A percentile compares a stretch with the other conserved stretches of the same genome.
phyloP scores from a whole-genome alignment of 2,113 vertebrate species.

The mouse (Mus musculus) region DNA sequence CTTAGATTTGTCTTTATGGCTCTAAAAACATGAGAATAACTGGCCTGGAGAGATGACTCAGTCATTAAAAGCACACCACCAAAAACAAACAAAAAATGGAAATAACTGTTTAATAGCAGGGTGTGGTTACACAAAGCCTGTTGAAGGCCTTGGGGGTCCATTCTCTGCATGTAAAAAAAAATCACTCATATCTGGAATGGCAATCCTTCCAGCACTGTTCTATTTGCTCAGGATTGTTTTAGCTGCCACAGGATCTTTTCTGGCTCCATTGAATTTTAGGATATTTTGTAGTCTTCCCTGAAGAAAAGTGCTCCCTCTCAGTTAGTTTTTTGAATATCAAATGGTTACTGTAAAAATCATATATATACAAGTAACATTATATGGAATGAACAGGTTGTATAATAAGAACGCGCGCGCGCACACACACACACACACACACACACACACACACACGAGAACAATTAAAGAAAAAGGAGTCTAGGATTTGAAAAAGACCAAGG shows the following conservation, averaged over 20 bases:
- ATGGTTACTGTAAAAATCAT: background rate
- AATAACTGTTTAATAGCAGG: background rate
- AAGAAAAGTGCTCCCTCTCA: background rate
- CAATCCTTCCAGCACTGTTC: background rate
- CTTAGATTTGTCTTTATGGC: background rate
- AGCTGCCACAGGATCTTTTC: background rate
- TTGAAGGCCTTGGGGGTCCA: background rate
- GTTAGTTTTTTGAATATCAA: background rate
- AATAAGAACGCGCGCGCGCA: background rate
- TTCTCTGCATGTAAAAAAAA: background rate
- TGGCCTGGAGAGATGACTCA: background rate
- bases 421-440: too few relatives aligned
- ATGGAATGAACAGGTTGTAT: background rate
- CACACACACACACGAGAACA: too few relatives aligned
- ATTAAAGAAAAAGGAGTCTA: background rate
- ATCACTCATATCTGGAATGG: background rate
- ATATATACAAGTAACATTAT: background rate
- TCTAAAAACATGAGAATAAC: background rate
- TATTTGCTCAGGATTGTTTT: background rate
- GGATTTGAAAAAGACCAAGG: background rate
- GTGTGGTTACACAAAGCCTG: background rate
- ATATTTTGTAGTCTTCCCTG: background rate
- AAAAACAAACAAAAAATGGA: background rate
- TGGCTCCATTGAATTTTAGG: background rate
- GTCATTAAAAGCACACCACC: background rate